A percentile compares a stretch with the other conserved stretches of the same genome.
Evolutionary conservation across 2,113 vertebrate genomes (phyloP).

Genomic region (Buteo buteo): DNA sequence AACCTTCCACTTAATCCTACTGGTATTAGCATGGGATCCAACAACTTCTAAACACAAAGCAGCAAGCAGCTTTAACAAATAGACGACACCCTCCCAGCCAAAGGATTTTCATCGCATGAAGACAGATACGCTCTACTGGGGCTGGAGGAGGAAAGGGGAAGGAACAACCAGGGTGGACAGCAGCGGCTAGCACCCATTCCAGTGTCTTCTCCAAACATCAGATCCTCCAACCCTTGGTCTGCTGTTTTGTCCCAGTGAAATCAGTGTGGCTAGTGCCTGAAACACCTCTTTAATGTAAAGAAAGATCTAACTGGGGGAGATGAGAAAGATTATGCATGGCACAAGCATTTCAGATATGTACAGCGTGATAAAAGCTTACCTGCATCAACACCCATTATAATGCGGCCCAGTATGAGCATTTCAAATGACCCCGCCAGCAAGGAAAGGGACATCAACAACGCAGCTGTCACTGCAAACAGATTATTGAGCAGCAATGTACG

Average conservation of each 20-base stretch:
- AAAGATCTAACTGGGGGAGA: background rate
- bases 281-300: background rate
- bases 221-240: background rate
- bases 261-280: background rate
- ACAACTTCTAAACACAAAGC: background rate
- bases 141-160: background rate
- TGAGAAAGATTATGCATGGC: background rate
- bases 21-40: background rate
- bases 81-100: background rate
- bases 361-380: constrained; percentile 70
- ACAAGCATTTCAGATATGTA: fast-evolving
- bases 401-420: constrained; percentile 89
- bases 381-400: constrained; percentile 89
- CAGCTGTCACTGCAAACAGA: constrained; percentile 80
- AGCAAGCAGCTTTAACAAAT: background rate
- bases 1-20: background rate
- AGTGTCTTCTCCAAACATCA: background rate
- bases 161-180: background rate
- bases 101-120: background rate
- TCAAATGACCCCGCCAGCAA: constrained; percentile 80
- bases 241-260: background rate
- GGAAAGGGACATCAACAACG: constrained; percentile 82
- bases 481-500: constrained; percentile 86
- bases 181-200: background rate
- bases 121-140: fast-evolving